Conservation (phyloP, 2,888 invertebrate genomes). For the Orchestes rusci region DNA sequence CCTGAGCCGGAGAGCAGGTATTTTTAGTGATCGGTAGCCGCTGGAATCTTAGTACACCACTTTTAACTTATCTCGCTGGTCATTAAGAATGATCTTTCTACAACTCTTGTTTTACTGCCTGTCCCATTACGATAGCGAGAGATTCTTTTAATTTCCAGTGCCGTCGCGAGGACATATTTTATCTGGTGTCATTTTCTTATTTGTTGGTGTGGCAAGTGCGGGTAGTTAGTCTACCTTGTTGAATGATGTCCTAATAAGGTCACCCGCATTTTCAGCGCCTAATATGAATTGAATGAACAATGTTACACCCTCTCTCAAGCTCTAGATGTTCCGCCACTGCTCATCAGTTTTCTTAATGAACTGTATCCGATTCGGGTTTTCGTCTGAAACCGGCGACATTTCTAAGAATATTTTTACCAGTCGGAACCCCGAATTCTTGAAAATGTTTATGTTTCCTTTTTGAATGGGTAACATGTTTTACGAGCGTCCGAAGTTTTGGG, state of each 20-base stretch:
- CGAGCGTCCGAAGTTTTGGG: too few relatives aligned
- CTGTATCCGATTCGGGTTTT: slow-evolving; percentile 31
- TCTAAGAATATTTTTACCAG: slow-evolving; percentile 31
- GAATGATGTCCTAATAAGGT: not conserved
- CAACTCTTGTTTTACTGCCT: slow-evolving; percentile 38
- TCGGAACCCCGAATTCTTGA: slow-evolving; percentile 25
- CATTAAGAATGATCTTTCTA: slow-evolving; percentile 41
- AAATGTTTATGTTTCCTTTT: too few relatives aligned
- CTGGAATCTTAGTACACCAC: slow-evolving; percentile 43
- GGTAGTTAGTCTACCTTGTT: too few relatives aligned
- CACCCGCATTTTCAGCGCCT: not conserved
- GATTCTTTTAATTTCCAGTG: slow-evolving; percentile 31
- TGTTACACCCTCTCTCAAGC: not conserved
- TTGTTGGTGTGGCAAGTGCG: too few relatives aligned
- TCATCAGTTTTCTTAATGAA: slow-evolving; percentile 37
- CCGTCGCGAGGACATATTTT: too few relatives aligned
- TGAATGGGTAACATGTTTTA: too few relatives aligned
- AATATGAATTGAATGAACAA: not conserved
- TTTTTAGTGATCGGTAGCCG: slow-evolving; percentile 41
- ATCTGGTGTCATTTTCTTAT: too few relatives aligned
- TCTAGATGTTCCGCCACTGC: slow-evolving; percentile 12
- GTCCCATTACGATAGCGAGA: slow-evolving; percentile 34
- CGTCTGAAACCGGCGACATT: slow-evolving; percentile 34
- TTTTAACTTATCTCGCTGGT: slow-evolving; percentile 40
- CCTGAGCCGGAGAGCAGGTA: slow-evolving; percentile 27